Evolutionary conservation across 2,797 vertebrate species (phyloP).

Genomic region (Phylloscopus collybita): DNA sequence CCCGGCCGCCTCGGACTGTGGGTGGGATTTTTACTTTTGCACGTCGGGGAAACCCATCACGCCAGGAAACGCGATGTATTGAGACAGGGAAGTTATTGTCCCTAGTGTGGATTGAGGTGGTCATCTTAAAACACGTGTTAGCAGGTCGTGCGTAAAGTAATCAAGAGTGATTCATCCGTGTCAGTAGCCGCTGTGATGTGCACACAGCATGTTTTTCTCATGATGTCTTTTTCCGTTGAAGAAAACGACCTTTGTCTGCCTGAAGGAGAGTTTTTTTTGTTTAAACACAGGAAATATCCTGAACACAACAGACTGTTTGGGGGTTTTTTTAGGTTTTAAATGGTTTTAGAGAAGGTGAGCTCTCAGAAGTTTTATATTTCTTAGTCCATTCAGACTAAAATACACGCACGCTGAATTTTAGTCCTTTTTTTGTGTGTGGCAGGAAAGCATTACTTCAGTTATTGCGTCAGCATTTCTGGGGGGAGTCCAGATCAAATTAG

Average conservation of each 20-base stretch:
- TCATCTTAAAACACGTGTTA: background rate
- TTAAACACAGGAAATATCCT: background rate
- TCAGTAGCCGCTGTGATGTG: background rate
- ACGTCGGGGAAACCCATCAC: accelerated
- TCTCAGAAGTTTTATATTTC: background rate
- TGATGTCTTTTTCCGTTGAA: background rate
- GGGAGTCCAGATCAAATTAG: background rate
- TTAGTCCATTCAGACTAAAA: background rate
- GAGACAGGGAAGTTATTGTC: background rate
- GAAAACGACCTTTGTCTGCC: background rate
- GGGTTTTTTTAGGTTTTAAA: background rate
- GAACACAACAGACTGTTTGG: background rate
- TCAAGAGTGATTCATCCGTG: background rate
- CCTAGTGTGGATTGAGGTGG: background rate
- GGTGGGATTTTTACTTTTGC: background rate
- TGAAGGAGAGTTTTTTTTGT: background rate
- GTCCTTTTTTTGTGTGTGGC: background rate
- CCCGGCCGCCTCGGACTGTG: background rate
- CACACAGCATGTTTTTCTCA: accelerated
- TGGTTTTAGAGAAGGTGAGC: background rate
- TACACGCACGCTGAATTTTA: accelerated
- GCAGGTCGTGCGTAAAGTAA: background rate
- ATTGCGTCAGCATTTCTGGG: background rate
- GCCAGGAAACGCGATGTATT: background rate
- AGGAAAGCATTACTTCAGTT: background rate